Evolutionary conservation across 2,797 vertebrate species (phyloP).

Genomic region (Lemur catta): DNA sequence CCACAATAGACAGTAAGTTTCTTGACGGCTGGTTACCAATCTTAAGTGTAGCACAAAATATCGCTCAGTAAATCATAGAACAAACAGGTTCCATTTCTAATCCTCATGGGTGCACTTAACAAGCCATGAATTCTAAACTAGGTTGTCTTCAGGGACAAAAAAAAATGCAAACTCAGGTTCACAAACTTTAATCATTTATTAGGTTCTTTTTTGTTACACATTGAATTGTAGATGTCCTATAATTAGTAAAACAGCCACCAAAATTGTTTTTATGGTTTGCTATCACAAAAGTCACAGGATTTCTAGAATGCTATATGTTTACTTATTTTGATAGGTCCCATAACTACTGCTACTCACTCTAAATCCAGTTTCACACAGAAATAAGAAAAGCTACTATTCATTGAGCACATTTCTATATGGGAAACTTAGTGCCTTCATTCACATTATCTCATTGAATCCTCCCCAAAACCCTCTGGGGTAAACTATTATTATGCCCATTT

Average conservation of each 20-base stretch:
- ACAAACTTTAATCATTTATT: not conserved
- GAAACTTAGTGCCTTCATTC: not conserved
- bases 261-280: not conserved
- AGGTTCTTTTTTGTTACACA: not conserved
- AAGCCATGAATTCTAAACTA: conserved; percentile 26
- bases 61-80: not conserved
- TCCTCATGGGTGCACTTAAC: not conserved
- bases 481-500: not conserved
- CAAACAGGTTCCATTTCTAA: not conserved
- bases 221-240: not conserved
- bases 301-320: not conserved
- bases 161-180: not conserved
- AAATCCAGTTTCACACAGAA: conserved; percentile 6
- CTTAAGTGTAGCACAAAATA: not conserved
- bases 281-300: not conserved
- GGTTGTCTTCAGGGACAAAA: not conserved
- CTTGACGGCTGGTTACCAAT: not conserved
- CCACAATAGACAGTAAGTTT: not conserved
- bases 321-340: not conserved
- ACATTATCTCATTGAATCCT: not conserved
- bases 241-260: not conserved
- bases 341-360: not conserved
- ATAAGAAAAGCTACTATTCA: not conserved
- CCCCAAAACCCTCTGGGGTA: not conserved
- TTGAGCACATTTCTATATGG: not conserved